These are phyloP conservation scores for Plebejus melissa DNA, from an alignment of 2,888 invertebrate genomes.

Conservation along the genomic window DNA sequence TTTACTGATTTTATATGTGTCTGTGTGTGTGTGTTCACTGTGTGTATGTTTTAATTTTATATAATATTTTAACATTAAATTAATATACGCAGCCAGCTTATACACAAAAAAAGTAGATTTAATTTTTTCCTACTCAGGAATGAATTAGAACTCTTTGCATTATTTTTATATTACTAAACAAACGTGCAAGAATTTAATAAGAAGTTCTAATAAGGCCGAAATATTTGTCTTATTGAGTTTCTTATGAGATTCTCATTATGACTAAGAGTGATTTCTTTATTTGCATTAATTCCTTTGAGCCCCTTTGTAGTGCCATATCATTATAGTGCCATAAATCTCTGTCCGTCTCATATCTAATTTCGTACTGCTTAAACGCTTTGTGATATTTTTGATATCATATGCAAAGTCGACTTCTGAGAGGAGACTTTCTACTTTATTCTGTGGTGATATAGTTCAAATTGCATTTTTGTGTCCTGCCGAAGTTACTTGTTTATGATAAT, in stretches of 20 bases:
- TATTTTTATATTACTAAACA: background rate
- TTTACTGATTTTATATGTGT: background rate
- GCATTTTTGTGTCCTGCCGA: background rate
- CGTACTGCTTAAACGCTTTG: constrained; percentile 39
- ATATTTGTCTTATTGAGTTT: constrained; percentile 15
- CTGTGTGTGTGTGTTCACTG: too few species aligned
- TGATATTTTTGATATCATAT: constrained; percentile 31
- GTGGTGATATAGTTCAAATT: constrained; percentile 27
- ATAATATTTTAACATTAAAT: too few species aligned
- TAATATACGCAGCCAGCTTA: too few species aligned
- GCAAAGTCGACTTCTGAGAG: constrained; percentile 20
- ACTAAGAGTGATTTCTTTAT: constrained; percentile 17
- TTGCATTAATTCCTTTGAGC: constrained; percentile 19
- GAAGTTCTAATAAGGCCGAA: background rate
- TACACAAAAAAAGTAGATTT: too few species aligned
- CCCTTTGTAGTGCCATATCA: constrained; percentile 36
- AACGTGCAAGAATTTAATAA: background rate
- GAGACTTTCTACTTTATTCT: background rate
- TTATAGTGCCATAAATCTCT: constrained; percentile 54
- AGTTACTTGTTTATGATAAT: constrained; percentile 37
- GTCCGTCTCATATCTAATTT: constrained; percentile 48
- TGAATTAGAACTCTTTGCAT: background rate
- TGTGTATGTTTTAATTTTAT: too few species aligned
- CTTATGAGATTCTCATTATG: constrained; percentile 28
- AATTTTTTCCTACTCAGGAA: background rate